Conservation (phyloP, 2,113 vertebrate species). For the Catharus bicknelli region DNA sequence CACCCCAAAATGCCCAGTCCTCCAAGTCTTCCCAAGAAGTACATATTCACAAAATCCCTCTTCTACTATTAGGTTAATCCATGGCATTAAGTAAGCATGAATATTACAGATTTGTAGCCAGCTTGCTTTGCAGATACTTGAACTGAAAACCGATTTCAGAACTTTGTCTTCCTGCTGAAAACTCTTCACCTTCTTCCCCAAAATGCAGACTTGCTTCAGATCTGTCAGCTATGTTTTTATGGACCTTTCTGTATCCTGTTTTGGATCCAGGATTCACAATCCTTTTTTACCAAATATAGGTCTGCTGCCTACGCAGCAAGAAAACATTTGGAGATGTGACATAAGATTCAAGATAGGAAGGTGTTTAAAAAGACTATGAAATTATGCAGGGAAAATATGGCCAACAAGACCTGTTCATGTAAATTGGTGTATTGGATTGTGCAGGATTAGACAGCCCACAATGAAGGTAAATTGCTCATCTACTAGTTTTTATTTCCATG, state of each 20-base stretch:
- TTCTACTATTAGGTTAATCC: not conserved
- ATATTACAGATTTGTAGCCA: not conserved
- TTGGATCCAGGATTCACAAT: slow-evolving; percentile 31
- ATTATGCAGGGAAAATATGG: not conserved
- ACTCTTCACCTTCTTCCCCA: not conserved
- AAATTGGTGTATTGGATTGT: not conserved
- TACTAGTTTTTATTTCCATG: not conserved
- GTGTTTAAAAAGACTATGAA: not conserved
- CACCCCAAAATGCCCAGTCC: not conserved
- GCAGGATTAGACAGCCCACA: not conserved
- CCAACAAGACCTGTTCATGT: not conserved
- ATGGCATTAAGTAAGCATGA: not conserved
- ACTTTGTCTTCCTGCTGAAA: not conserved
- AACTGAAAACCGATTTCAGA: not conserved
- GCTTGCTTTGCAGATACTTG: not conserved
- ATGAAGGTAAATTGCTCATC: not conserved
- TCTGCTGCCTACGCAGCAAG: slow-evolving; percentile 5
- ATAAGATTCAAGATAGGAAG: not conserved
- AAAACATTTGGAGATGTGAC: slow-evolving; percentile 33
- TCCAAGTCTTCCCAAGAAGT: not conserved
- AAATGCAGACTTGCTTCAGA: not conserved
- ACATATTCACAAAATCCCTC: not conserved
- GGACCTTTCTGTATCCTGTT: not conserved
- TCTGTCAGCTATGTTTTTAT: not conserved
- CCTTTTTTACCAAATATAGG: slow-evolving; percentile 21